These are phyloP conservation scores for Apeltes quadracus DNA, from an alignment of 2,113 vertebrate genomes.

Conservation along the genomic window DNA sequence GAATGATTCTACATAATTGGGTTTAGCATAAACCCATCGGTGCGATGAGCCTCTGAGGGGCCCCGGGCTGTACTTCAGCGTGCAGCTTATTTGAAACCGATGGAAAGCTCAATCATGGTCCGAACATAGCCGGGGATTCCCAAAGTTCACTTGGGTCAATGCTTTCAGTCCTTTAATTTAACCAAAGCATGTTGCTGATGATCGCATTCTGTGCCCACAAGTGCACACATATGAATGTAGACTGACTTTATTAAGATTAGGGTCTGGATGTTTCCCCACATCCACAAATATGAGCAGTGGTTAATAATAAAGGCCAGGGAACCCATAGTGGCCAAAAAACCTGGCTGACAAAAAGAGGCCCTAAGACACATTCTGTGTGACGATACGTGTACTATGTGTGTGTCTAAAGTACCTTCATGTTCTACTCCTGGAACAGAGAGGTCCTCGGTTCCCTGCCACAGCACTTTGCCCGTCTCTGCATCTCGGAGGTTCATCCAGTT, in stretches of 20 bases:
- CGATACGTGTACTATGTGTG: not conserved
- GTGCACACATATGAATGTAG: not conserved
- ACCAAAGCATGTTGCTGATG: not conserved
- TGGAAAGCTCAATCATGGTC: not conserved
- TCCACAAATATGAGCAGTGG: not conserved
- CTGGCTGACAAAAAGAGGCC: not conserved
- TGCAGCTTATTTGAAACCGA: not conserved
- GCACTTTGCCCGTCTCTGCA: constrained; percentile 97
- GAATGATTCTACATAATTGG: too few relatives aligned
- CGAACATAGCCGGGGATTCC: not conserved
- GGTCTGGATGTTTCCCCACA: not conserved
- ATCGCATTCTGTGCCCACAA: too few relatives aligned
- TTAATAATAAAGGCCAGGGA: not conserved
- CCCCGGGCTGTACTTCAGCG: too few relatives aligned
- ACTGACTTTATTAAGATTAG: not conserved
- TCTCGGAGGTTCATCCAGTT: constrained; percentile 99
- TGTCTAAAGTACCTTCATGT: constrained; percentile 90
- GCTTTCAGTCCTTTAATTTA: not conserved
- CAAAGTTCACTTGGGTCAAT: too few relatives aligned
- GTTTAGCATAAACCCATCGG: too few relatives aligned
- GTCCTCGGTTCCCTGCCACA: constrained; percentile 99
- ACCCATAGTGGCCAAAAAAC: not conserved
- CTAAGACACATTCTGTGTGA: not conserved
- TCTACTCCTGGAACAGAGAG: constrained; percentile 96
- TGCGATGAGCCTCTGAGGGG: too few relatives aligned